Conservation (phyloP, 2,888 invertebrate genomes). For the Anodontia alba region DNA sequence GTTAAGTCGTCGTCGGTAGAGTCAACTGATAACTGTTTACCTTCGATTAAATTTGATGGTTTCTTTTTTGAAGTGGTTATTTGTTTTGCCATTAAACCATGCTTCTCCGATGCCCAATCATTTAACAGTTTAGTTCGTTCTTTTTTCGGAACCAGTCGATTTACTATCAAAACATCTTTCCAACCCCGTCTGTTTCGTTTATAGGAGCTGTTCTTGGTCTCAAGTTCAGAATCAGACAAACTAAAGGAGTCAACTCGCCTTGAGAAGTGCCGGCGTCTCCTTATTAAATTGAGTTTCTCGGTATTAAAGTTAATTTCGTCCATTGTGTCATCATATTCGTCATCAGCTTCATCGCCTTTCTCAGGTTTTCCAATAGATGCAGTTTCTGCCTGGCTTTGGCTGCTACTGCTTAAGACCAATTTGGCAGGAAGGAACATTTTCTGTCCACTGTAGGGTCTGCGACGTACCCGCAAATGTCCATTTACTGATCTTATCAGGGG, state of each 20-base stretch:
- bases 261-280: constrained; percentile 31
- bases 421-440: constrained; percentile 59
- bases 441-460: constrained; percentile 53
- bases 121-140: not conserved
- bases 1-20: not conserved
- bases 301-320: not conserved
- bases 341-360: constrained; percentile 51
- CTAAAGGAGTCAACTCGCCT: constrained; percentile 48
- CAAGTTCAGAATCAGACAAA: constrained; percentile 58
- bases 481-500: constrained; percentile 16
- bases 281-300: not conserved
- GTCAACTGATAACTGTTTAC: not conserved
- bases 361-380: constrained; percentile 42
- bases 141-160: not conserved
- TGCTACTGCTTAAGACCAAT: constrained; percentile 49
- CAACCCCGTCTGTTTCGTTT: constrained; percentile 10
- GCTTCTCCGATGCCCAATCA: not conserved
- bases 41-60: too few relatives aligned
- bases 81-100: not conserved
- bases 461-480: constrained; percentile 48
- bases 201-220: not conserved
- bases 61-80: not conserved
- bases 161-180: not conserved
- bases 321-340: constrained; percentile 24
- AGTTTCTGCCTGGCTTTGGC: constrained; percentile 35